Evolutionary conservation across 1,140 invertebrate genomes (phyloP).

Genomic region (Spodoptera litura): DNA sequence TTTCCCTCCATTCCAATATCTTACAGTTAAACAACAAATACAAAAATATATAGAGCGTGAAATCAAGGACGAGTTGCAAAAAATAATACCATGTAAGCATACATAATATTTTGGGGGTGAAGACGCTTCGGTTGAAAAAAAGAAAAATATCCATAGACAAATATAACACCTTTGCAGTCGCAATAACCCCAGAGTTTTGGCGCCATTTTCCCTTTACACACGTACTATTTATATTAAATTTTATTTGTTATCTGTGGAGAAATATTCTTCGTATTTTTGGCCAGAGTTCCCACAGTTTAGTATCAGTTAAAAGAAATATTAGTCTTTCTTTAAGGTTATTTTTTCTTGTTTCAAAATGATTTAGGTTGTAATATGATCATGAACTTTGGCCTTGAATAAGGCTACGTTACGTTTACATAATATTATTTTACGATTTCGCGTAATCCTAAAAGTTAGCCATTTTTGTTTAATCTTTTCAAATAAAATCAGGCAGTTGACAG

Average conservation of each 20-base stretch:
- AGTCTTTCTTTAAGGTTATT: no score
- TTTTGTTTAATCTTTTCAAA: no score
- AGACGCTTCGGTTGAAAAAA: no score
- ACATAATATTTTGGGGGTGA: no score
- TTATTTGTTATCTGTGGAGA: constrained; percentile 11
- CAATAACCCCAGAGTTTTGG: background rate
- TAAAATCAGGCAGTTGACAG: no score
- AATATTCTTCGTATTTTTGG: background rate
- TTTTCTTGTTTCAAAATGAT: background rate
- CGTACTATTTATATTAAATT: constrained; percentile 33
- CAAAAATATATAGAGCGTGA: no score
- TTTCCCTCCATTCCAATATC: no score
- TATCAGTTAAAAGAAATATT: background rate
- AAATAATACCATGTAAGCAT: no score
- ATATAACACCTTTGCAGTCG: background rate
- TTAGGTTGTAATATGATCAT: background rate
- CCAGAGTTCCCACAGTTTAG: background rate
- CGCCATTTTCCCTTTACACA: background rate
- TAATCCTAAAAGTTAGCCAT: no score
- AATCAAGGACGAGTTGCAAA: no score
- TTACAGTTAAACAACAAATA: no score
- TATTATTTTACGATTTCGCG: background rate
- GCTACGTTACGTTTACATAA: background rate
- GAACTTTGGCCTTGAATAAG: no score
- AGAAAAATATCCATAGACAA: background rate